Base-by-base conservation (phyloP, 2,113 vertebrate genomes). In the Cygnus atratus region DNA sequence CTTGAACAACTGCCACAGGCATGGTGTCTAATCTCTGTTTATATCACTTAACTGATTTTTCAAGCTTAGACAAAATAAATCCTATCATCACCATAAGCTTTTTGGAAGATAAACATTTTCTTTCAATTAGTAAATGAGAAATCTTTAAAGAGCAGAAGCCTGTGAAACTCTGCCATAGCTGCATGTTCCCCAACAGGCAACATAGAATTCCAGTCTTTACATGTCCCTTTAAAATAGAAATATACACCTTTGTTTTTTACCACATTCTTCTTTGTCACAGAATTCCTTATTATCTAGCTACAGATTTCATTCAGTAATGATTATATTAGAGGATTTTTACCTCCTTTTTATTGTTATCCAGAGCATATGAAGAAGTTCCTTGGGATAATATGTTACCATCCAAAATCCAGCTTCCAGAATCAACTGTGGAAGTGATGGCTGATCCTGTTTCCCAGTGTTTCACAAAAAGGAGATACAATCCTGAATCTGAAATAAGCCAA, bases 381-480 rank as follows among this genome's bases (percentile, higher is more conserved):
- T 98, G 97, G 98, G 97, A 98, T 89, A 62, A 84, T 43, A 98
- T 97, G 52, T 91, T 98, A 44, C 93, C 80, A n/a, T 93, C 91
- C 50, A 97, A 94, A 89, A 72, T 95, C 28, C 92, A 92, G 14
- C 93, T 97, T 62, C 92, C 96, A 59, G 86, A 96, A 48, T 95
- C 96, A 52, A 96, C 97, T n/a, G 25, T 96, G 68, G 96, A 98
- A 88, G 85, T 94, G 66, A 95, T 92, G 66, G 37, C 96, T 13
- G 97, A 98, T 94, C 92, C 83, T 15, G n/a, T 98, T 70, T 97
- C 94, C 24, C 95, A 97, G 63, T 57, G 65, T 68, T 97, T 96
- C 62, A 96, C 96, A 26, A 24, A 94, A 41, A 97, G 82, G 37
- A 96, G 96, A 97, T 98, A 98, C 28, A 79, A 96, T 44, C 73